A percentile compares a stretch with the other conserved stretches of the same genome.
These are phyloP conservation scores for Sibirionetta formosa DNA, from an alignment of 2,797 vertebrate genomes.

Conservation along the genomic window DNA sequence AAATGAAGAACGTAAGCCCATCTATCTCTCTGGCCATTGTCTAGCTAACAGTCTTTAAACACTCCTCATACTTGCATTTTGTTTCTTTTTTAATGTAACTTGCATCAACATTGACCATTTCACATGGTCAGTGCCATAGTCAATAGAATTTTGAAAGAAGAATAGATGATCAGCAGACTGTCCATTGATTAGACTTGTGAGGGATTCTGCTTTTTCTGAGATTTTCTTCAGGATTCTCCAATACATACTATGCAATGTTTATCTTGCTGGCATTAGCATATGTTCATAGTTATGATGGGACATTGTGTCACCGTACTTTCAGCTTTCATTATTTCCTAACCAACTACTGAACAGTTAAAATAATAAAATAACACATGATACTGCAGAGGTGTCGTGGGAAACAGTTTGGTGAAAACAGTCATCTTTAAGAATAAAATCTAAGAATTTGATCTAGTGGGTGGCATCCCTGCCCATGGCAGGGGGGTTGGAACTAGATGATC, in stretches of 20 bases:
- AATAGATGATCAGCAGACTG: not conserved
- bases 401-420: not conserved
- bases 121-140: not conserved
- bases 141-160: not conserved
- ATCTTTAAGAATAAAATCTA: not conserved
- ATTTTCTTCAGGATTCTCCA: not conserved
- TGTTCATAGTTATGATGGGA: not conserved
- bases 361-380: not conserved
- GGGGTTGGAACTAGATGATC: too few species aligned
- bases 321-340: not conserved
- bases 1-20: not conserved
- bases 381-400: not conserved
- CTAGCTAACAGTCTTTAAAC: not conserved
- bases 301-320: not conserved
- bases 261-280: not conserved
- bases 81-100: not conserved
- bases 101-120: not conserved
- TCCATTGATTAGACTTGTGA: not conserved
- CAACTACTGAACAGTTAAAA: not conserved
- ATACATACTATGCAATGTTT: not conserved
- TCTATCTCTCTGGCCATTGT: not conserved
- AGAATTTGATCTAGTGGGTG: not conserved
- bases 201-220: not conserved
- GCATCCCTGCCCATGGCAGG: too few species aligned
- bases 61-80: fast-evolving